Conservation (phyloP, 2,113 vertebrate genomes). For the Microcebus murinus region DNA sequence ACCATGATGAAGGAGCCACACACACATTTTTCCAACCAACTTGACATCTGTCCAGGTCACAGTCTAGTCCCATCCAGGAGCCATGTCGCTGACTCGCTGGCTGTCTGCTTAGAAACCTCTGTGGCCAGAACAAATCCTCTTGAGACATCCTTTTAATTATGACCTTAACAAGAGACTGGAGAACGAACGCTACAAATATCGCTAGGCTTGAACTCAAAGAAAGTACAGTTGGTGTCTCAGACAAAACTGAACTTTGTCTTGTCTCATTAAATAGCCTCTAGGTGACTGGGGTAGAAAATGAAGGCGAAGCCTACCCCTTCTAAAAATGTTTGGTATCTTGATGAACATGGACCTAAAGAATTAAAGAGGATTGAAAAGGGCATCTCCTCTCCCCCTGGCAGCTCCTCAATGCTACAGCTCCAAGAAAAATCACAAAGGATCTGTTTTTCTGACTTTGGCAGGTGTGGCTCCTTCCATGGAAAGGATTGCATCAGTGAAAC, state of each 20-base stretch:
- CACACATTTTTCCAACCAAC: slow-evolving; percentile 17
- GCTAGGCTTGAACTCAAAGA: neutral
- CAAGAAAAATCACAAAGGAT: slow-evolving; percentile 56
- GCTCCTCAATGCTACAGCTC: neutral
- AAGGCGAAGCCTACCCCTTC: neutral
- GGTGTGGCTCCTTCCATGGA: slow-evolving; percentile 55
- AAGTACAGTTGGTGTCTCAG: neutral
- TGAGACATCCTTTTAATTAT: slow-evolving; percentile 6
- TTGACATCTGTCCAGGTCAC: slow-evolving; percentile 61
- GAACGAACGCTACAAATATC: neutral
- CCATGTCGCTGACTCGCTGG: slow-evolving; percentile 62
- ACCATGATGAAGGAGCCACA: neutral
- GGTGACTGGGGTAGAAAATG: neutral
- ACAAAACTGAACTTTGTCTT: slow-evolving; percentile 13
- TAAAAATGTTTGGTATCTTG: slow-evolving; percentile 8
- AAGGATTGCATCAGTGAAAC: slow-evolving; percentile 59
- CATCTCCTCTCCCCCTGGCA: slow-evolving; percentile 40
- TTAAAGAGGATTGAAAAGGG: slow-evolving; percentile 18
- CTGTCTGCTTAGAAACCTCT: slow-evolving; percentile 56
- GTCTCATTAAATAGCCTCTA: neutral
- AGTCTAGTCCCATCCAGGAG: slow-evolving; percentile 69
- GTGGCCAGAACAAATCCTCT: neutral
- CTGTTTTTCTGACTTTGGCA: slow-evolving; percentile 68
- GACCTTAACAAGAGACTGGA: neutral
- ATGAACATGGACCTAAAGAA: slow-evolving; percentile 26